Conservation (phyloP, 2,888 invertebrate genomes). For the Disparrhopalites patrizii region DNA sequence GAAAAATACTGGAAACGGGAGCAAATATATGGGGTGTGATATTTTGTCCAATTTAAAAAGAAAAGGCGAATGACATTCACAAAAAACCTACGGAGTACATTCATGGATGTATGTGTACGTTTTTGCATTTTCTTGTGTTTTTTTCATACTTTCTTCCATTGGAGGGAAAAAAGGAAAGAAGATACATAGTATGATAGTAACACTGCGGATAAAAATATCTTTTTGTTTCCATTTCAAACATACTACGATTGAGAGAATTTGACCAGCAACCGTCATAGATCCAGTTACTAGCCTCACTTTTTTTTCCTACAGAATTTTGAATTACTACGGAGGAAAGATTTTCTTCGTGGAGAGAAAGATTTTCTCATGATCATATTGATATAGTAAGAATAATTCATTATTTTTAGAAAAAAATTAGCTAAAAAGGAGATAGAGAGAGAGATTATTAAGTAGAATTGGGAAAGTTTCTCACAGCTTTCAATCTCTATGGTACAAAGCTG, state of each 20-base stretch:
- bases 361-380: neutral
- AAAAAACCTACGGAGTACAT: too few relatives aligned
- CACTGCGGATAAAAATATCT: conserved; percentile 48
- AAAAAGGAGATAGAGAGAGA: conserved; percentile 4
- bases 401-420: neutral
- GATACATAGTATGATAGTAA: conserved; percentile 40
- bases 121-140: neutral
- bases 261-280: too few relatives aligned
- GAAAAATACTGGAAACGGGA: too few relatives aligned
- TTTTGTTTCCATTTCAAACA: conserved; percentile 32
- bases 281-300: too few relatives aligned
- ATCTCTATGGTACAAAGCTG: conserved; percentile 49
- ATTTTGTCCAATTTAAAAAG: too few relatives aligned
- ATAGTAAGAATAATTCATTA: neutral
- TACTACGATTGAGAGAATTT: conserved; percentile 28
- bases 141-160: conserved; percentile 12
- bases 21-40: too few relatives aligned
- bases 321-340: neutral
- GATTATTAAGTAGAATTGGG: conserved; percentile 22
- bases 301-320: too few relatives aligned
- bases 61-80: too few relatives aligned
- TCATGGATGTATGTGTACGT: neutral
- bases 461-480: conserved; percentile 48
- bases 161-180: conserved; percentile 12
- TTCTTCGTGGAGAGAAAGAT: neutral